These are phyloP conservation scores for Neolamprologus falcicula DNA, from an alignment of 2,113 vertebrate species.

Conservation along the genomic window DNA sequence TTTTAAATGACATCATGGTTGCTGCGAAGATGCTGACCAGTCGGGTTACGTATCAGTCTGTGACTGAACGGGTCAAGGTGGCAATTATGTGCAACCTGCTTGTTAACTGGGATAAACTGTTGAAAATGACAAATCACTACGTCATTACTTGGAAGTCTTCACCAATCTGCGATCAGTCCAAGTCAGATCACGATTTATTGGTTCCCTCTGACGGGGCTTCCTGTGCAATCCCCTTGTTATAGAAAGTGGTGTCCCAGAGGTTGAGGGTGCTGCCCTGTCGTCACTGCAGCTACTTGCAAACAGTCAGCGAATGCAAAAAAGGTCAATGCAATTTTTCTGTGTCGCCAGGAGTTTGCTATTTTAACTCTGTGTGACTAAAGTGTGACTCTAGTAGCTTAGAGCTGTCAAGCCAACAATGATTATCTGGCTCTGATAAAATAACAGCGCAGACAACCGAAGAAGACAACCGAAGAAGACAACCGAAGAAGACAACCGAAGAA, in stretches of 20 bases:
- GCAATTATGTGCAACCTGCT: neutral
- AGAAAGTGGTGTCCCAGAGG: fast-evolving
- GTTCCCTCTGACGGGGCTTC: neutral
- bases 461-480: too few relatives aligned
- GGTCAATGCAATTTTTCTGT: neutral
- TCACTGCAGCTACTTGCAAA: neutral
- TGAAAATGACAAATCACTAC: fast-evolving
- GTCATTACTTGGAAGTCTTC: neutral
- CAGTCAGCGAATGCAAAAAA: neutral
- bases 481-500: too few relatives aligned
- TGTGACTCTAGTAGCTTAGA: neutral
- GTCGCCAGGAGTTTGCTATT: fast-evolving
- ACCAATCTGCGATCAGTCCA: neutral
- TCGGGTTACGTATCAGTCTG: fast-evolving
- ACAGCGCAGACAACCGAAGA: neutral
- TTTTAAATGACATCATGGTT: neutral
- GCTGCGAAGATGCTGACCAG: neutral
- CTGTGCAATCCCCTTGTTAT: fast-evolving
- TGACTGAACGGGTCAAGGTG: neutral
- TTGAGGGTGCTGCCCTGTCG: neutral
- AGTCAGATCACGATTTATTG: neutral
- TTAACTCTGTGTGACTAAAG: neutral
- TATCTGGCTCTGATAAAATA: neutral
- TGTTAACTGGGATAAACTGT: neutral
- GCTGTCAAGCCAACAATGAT: neutral